Conservation (phyloP, 2,888 invertebrate genomes). For the Stenoptilia bipunctidactyla region DNA sequence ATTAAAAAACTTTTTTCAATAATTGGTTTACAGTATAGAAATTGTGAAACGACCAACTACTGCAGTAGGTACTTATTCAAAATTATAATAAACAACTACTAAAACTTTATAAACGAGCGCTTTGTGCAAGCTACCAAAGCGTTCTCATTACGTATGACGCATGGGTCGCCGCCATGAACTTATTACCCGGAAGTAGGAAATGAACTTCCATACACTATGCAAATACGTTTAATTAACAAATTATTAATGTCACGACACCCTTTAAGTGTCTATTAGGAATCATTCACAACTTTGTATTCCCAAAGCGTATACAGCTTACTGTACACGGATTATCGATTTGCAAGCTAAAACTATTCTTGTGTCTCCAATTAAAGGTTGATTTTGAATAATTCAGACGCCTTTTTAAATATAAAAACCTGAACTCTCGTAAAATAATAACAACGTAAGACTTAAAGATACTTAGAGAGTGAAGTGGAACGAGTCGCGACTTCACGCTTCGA, state of each 20-base stretch:
- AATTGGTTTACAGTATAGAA: too few species aligned
- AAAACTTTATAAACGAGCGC: not conserved
- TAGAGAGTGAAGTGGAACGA: slow-evolving; percentile 40
- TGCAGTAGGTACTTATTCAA: not conserved
- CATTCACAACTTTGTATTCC: slow-evolving; percentile 27
- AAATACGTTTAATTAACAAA: slow-evolving; percentile 1
- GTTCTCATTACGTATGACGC: not conserved
- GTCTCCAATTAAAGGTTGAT: slow-evolving; percentile 38
- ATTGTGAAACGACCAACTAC: too few species aligned
- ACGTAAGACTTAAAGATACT: slow-evolving; percentile 41
- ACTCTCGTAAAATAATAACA: slow-evolving; percentile 47
- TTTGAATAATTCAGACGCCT: slow-evolving; percentile 25
- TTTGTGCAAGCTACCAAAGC: not conserved
- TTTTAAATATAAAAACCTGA: too few species aligned
- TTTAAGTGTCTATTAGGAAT: slow-evolving; percentile 7
- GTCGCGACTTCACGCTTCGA: slow-evolving; percentile 31
- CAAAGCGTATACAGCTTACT: slow-evolving; percentile 26
- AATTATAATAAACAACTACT: slow-evolving; percentile 1
- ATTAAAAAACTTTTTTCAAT: too few species aligned
- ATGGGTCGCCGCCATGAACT: not conserved
- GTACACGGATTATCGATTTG: slow-evolving; percentile 48
- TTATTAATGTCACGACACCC: not conserved
- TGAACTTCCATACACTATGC: not conserved
- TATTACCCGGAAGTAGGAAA: not conserved
- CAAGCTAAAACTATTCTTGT: slow-evolving; percentile 37